Conservation (phyloP, 2,888 invertebrate species). For the Galerucella calmariensis region DNA sequence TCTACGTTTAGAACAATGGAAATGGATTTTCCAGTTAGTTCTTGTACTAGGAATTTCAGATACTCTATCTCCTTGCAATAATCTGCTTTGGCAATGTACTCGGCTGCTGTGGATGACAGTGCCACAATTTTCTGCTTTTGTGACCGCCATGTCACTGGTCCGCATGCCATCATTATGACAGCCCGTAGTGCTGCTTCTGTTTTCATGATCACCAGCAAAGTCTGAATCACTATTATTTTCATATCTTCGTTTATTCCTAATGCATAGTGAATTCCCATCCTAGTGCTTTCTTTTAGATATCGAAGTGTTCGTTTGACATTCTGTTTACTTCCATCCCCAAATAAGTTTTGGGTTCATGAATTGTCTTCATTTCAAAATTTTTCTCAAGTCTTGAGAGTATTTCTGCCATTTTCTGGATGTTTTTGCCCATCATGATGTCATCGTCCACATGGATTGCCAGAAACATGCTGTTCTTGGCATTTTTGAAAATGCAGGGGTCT, state of each 20-base stretch:
- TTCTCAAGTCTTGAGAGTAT: no score
- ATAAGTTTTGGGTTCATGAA: no score
- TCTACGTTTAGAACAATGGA: background rate
- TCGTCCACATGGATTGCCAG: no score
- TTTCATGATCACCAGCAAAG: background rate
- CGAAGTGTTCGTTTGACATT: background rate
- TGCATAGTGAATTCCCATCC: background rate
- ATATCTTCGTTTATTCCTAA: background rate
- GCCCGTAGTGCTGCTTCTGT: background rate
- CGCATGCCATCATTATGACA: background rate
- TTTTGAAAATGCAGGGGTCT: no score
- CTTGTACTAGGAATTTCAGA: background rate
- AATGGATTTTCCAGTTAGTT: background rate
- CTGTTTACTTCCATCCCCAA: no score
- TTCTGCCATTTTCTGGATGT: no score
- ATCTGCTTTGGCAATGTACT: background rate
- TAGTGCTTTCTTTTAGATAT: background rate
- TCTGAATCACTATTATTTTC: background rate
- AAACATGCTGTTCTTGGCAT: no score
- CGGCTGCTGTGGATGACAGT: background rate
- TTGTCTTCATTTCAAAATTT: no score
- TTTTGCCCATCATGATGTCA: no score
- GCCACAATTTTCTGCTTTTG: background rate
- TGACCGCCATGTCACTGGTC: background rate
- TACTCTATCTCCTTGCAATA: background rate